These are phyloP conservation scores for Martes flavigula DNA, from an alignment of 2,797 vertebrate genomes.

Conservation along the genomic window DNA sequence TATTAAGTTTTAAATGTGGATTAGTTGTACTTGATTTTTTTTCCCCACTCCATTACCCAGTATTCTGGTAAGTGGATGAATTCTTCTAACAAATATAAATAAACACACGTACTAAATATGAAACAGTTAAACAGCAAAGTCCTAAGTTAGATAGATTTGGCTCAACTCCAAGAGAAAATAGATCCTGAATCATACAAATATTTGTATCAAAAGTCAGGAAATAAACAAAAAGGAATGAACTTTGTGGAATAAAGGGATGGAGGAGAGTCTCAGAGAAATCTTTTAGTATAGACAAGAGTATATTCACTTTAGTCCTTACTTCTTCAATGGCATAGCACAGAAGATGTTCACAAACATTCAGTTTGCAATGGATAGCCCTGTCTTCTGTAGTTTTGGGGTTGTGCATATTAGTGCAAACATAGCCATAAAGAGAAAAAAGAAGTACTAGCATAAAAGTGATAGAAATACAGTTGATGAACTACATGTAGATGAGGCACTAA, in stretches of 20 bases:
- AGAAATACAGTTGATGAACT: background rate
- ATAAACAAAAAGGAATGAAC: background rate
- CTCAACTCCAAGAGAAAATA: slow-evolving; percentile 21
- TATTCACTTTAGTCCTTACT: background rate
- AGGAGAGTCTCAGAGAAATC: background rate
- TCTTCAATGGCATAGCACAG: background rate
- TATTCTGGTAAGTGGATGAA: background rate
- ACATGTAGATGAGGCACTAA: background rate
- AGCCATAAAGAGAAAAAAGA: background rate
- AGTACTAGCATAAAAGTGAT: background rate
- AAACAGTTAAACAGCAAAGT: slow-evolving; percentile 26
- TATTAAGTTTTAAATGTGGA: slow-evolving; percentile 22
- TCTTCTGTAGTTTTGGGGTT: background rate
- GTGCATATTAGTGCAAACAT: background rate
- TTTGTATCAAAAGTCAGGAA: slow-evolving; percentile 15
- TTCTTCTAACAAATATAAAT: slow-evolving; percentile 16
- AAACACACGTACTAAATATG: background rate
- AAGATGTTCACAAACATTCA: background rate
- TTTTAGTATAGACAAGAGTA: background rate
- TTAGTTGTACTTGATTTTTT: background rate
- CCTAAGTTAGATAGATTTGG: background rate
- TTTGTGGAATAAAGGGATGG: background rate
- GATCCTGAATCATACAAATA: slow-evolving; percentile 4
- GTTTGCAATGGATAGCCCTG: background rate
- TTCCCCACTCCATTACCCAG: background rate